phyloP scores from a whole-genome alignment of 2,113 vertebrate species.

The Edolisoma coerulescens region DNA sequence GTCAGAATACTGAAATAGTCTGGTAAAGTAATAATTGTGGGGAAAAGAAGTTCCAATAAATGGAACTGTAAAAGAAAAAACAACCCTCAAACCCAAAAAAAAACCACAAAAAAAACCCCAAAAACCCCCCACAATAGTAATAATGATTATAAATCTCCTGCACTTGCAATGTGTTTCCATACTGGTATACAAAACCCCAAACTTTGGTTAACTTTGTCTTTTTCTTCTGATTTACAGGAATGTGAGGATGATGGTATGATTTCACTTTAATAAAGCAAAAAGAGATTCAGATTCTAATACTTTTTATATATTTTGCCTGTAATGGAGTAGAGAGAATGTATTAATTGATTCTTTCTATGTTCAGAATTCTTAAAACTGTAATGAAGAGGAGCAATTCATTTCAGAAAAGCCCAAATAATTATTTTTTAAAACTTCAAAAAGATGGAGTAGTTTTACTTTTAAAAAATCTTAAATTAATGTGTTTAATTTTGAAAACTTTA shows the following conservation, averaged over 20 bases:
- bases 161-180: not conserved
- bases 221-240: not conserved
- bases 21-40: not conserved
- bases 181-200: not conserved
- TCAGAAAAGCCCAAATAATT: not conserved
- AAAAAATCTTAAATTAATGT: not conserved
- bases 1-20: not conserved
- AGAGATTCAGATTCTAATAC: not conserved
- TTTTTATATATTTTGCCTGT: not conserved
- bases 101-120: no score
- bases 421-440: not conserved
- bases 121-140: not conserved
- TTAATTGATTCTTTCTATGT: not conserved
- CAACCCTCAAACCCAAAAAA: not conserved
- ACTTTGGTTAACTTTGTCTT: not conserved
- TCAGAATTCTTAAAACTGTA: not conserved
- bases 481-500: not conserved
- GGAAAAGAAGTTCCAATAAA: not conserved
- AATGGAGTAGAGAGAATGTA: not conserved
- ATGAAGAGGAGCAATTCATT: not conserved
- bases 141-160: not conserved
- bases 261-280: not conserved
- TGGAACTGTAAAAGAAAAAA: not conserved
- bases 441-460: not conserved
- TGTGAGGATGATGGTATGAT: not conserved